Conservation (phyloP, 2,797 vertebrate species). For the Trachops cirrhosus region DNA sequence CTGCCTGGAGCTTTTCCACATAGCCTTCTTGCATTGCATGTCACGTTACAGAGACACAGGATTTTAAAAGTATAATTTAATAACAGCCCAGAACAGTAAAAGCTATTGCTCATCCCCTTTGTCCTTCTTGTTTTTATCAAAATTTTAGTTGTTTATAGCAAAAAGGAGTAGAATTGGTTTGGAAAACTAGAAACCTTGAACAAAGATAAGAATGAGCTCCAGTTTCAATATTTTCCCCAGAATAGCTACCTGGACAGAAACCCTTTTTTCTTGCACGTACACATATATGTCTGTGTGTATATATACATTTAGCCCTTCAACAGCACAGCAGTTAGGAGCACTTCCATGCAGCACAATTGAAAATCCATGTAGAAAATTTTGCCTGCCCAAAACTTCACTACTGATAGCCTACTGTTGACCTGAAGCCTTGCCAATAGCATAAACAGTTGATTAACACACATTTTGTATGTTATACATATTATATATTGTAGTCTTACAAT, state of each 20-base stretch:
- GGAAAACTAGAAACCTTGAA: neutral
- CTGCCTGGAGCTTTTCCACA: neutral
- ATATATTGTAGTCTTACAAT: neutral
- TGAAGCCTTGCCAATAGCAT: neutral
- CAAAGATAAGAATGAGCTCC: neutral
- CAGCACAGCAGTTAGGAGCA: neutral
- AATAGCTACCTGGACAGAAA: fast-evolving
- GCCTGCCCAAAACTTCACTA: neutral
- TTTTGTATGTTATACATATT: neutral
- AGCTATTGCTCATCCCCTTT: neutral
- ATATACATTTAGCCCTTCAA: neutral
- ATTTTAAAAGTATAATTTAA: constrained; percentile 12
- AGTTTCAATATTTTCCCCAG: neutral
- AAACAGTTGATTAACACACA: neutral
- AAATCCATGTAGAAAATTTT: neutral
- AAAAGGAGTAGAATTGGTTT: neutral
- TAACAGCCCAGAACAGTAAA: neutral
- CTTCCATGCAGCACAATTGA: neutral
- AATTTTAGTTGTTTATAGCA: neutral
- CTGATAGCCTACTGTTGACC: neutral
- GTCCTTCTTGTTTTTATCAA: neutral
- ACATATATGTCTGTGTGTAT: neutral
- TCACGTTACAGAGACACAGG: neutral
- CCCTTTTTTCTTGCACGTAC: neutral
- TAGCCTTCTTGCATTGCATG: neutral